These are phyloP conservation scores for Sitodiplosis mosellana DNA, from an alignment of 1,140 invertebrate genomes.

Conservation along the genomic window DNA sequence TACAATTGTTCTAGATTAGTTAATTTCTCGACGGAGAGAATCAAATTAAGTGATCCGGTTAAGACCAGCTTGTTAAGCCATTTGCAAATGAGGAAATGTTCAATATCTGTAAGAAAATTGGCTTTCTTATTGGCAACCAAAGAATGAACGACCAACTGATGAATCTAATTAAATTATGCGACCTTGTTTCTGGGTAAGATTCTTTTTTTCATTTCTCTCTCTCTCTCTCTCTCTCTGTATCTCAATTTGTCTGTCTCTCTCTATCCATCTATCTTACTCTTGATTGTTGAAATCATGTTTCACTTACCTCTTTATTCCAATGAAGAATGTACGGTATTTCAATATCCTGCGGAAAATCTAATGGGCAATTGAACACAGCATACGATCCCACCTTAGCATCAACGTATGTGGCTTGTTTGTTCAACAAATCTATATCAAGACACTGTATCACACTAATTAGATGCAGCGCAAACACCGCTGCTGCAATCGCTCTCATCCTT, in stretches of 20 bases:
- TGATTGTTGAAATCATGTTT: no score
- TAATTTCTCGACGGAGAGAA: no score
- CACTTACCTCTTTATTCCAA: slow-evolving; percentile 82
- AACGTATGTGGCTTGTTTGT: slow-evolving; percentile 39
- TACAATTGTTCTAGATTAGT: no score
- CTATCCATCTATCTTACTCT: no score
- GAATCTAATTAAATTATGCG: no score
- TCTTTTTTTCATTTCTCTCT: neutral
- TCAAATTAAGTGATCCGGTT: no score
- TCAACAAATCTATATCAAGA: neutral
- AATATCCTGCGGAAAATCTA: slow-evolving; percentile 74
- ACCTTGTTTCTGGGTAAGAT: neutral
- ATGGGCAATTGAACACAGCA: slow-evolving; percentile 72
- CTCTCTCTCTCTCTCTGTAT: neutral
- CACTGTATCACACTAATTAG: neutral
- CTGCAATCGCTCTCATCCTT: no score
- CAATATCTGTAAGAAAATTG: neutral
- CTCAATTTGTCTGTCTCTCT: no score
- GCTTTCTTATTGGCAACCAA: neutral
- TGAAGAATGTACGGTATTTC: slow-evolving; percentile 75
- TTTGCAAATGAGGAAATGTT: neutral
- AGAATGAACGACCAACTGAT: neutral
- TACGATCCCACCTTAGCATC: slow-evolving; percentile 68
- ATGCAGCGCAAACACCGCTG: no score
- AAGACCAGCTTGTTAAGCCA: no score